These are phyloP conservation scores for Micromussa lordhowensis DNA, from an alignment of 92 coral and sea anemone genomes.

Conservation along the genomic window DNA sequence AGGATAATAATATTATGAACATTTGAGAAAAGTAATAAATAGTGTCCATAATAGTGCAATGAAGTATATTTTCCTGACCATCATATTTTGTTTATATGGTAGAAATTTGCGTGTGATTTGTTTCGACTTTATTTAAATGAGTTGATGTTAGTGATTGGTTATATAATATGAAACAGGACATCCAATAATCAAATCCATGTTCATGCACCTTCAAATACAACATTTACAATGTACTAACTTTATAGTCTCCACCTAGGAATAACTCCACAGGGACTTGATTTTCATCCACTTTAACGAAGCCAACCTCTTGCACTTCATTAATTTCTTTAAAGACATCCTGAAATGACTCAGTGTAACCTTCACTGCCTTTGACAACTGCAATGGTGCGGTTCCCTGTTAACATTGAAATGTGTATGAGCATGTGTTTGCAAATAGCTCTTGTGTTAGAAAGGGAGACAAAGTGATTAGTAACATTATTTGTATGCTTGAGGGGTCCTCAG, in stretches of 20 bases:
- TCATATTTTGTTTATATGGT: neutral
- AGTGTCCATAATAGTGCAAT: neutral
- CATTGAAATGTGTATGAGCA: neutral
- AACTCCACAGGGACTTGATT: conserved; percentile 3
- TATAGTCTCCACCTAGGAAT: conserved; percentile 19
- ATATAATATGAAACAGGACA: neutral
- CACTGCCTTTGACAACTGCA: conserved; percentile 2
- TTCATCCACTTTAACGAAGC: neutral
- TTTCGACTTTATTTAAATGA: neutral
- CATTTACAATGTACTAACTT: conserved; percentile 13
- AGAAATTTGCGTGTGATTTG: neutral
- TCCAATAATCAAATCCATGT: neutral
- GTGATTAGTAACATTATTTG: neutral
- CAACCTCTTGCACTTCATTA: conserved; percentile 24
- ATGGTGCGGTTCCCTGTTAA: conserved; percentile 9
- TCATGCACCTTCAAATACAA: neutral
- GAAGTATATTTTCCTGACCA: neutral
- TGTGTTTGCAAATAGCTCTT: neutral
- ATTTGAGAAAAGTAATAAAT: neutral
- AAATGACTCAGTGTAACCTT: neutral
- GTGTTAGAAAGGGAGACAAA: neutral
- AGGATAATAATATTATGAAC: neutral
- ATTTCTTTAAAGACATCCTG: neutral
- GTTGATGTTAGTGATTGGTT: neutral
- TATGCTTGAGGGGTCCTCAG: conserved; percentile 7